Evolutionary conservation across 2,113 vertebrate species (phyloP), one percentile per base, ranked within the genome.

Genomic region (Poeciliopsis occidentalis): DNA sequence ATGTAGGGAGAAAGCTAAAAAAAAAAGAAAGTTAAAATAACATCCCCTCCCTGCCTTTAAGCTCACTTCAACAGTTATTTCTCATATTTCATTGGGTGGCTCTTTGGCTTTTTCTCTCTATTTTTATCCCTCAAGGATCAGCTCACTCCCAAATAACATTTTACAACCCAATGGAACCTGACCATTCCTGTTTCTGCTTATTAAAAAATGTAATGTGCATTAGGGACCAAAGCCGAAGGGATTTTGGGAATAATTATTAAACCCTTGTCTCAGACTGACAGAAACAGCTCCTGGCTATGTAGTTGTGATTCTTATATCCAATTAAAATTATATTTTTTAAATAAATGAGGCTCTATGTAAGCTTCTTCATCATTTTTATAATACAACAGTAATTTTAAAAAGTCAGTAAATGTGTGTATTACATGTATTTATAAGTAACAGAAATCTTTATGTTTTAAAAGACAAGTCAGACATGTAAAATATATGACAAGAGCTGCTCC

Each of bases 141-240:
- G 8, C 17, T 54, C 17, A 54, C 47, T 54, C 47, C 4, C 47
- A 54, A 54, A 19, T 5, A 54, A 41, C 22, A 54, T 54, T 54
- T 54, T 54, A 54, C 22, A 22, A n/a, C 47, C 44, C 30, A 31
- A 57, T 67, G 75, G 31, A 81, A 61, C 79, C 12, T 65, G 26
- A 69, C 3, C 60, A 69, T 8, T 22, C 31, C 81, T 64, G 39
- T 76, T 71, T 65, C 51, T 37, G 24, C 63, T 71, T 64, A 54
- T 47, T 32, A 29, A 44, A 10, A 70, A 51, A 73, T 0, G 1
- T 54, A 32, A 73, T 0, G 0, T 54, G 41, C 39, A 54, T 62
- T 29, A 32, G 26, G 12, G 47, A 54, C 19, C 47, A 22, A 54
- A 47, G 51, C 32, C 31, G 63, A 17, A 32, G 64, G 64, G 26